Conservation (phyloP, 1,140 invertebrate species). For the Telenomus remus region DNA sequence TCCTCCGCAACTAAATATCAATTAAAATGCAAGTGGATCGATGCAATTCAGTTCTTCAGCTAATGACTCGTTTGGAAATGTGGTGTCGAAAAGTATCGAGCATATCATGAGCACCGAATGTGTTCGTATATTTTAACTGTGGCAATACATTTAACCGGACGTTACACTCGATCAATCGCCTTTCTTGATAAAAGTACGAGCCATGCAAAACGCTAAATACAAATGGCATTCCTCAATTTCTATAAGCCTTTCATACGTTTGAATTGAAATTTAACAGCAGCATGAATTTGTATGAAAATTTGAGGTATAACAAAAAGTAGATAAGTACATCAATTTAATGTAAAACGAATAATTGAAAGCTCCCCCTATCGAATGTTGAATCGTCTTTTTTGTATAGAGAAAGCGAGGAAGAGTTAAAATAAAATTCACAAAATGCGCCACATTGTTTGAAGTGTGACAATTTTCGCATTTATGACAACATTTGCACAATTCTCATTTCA, state of each 20-base stretch:
- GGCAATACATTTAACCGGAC: conserved; percentile 5
- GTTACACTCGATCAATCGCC: conserved; percentile 4
- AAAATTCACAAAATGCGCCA: conserved; percentile 28
- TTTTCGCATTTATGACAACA: conserved; percentile 42
- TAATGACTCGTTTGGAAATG: conserved; percentile 49
- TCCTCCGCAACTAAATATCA: conserved; percentile 47
- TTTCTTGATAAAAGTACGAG: not conserved
- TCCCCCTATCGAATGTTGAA: too few species aligned
- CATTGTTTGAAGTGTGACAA: conserved; percentile 46
- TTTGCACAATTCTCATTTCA: conserved; percentile 34
- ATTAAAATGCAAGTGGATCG: conserved; percentile 52
- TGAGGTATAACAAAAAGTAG: too few species aligned
- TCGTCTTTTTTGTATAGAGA: conserved; percentile 26
- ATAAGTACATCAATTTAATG: too few species aligned
- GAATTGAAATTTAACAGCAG: too few species aligned
- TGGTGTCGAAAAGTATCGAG: conserved; percentile 34
- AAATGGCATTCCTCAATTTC: not conserved
- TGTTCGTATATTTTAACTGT: conserved; percentile 23
- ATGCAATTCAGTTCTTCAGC: conserved; percentile 28
- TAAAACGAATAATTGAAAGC: too few species aligned
- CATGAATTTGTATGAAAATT: too few species aligned
- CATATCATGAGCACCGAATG: conserved; percentile 7
- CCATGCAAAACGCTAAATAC: not conserved
- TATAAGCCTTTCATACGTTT: too few species aligned
- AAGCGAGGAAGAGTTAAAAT: conserved; percentile 32